Percentiles rank a stretch among this genome's conserved stretches.
Conservation (phyloP, 2,797 vertebrate genomes). For the Rhinella marina region DNA sequence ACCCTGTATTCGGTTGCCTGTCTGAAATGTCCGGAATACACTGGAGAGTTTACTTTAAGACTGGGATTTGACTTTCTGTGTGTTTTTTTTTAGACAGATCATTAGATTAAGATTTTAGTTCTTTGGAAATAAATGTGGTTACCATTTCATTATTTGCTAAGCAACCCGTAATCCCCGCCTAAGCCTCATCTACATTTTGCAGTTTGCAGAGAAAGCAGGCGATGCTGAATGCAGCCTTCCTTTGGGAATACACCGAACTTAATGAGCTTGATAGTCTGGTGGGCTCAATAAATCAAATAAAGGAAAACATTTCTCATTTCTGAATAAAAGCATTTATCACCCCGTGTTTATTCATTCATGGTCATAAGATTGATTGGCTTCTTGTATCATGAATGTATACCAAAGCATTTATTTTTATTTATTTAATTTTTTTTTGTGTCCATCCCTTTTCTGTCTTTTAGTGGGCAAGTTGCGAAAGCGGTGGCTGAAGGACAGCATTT, state of each 20-base stretch:
- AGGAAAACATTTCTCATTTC: conserved; percentile 99
- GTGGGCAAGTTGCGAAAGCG: conserved; percentile 98
- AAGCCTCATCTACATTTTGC: conserved; percentile 75
- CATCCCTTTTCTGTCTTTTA: conserved; percentile 69
- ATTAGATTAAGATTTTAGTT: conserved; percentile 62
- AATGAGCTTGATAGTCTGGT: conserved; percentile 99
- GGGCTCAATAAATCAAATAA: conserved; percentile 99
- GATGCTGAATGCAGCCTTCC: conserved; percentile 84
- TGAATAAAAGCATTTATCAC: conserved; percentile 99
- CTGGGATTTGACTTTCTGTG: conserved; percentile 27
- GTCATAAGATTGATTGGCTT: conserved; percentile 97
- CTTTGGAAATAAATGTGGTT: conserved; percentile 68
- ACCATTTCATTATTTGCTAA: conserved; percentile 69
- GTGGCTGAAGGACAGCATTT: conserved; percentile 94
- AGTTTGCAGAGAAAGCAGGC: conserved; percentile 76
- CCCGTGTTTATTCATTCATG: conserved; percentile 98
- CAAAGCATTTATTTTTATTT: conserved; percentile 82
- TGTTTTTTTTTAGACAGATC: conserved; percentile 35
- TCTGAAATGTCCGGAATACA: conserved; percentile 8
- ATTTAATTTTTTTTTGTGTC: conserved; percentile 77
- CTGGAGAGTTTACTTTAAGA: conserved; percentile 29
- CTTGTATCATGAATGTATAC: conserved; percentile 80
- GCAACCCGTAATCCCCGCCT: conserved; percentile 68
- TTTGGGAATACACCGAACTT: conserved; percentile 92
- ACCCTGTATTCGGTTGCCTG: not conserved